phyloP scores from a whole-genome alignment of 92 coral and sea anemone species.

The Palythoa grandiflora region DNA sequence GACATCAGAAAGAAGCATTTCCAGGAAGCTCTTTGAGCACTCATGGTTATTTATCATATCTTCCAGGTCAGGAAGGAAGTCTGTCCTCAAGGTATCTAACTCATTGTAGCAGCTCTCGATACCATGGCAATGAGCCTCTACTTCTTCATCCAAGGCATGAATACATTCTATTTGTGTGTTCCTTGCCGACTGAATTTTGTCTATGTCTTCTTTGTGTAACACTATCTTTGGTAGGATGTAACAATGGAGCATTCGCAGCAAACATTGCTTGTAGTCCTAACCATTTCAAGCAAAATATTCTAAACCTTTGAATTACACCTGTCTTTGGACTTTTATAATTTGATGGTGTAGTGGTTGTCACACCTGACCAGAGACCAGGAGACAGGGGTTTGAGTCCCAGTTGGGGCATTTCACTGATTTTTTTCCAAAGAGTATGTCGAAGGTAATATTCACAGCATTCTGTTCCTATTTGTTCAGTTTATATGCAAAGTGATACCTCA shows the following conservation, averaged over 20 bases:
- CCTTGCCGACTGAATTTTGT: slow-evolving; percentile 75
- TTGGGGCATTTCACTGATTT: too few species aligned
- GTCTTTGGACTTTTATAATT: too few species aligned
- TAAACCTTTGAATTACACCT: background rate
- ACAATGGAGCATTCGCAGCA: slow-evolving; percentile 95
- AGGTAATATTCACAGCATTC: too few species aligned
- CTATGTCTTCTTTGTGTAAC: slow-evolving; percentile 73
- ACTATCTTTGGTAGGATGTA: slow-evolving; percentile 91
- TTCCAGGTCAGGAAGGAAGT: slow-evolving; percentile 78
- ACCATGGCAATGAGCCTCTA: slow-evolving; percentile 66
- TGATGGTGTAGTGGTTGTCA: too few species aligned
- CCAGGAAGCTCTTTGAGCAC: slow-evolving; percentile 76
- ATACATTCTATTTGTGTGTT: slow-evolving; percentile 71
- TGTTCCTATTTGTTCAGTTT: too few species aligned
- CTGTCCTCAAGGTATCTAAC: slow-evolving; percentile 69
- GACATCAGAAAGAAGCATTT: slow-evolving; percentile 72
- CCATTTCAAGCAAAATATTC: background rate
- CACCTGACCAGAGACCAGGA: too few species aligned
- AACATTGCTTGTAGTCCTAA: slow-evolving; percentile 71
- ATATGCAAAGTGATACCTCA: too few species aligned
- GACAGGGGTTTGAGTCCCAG: too few species aligned
- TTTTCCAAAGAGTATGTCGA: too few species aligned
- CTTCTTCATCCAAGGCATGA: slow-evolving; percentile 67
- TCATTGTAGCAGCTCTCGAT: slow-evolving; percentile 71
- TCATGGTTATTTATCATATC: slow-evolving; percentile 58